Conservation (phyloP, 23 tunicate genomes). For the Halocynthia roretzi region DNA sequence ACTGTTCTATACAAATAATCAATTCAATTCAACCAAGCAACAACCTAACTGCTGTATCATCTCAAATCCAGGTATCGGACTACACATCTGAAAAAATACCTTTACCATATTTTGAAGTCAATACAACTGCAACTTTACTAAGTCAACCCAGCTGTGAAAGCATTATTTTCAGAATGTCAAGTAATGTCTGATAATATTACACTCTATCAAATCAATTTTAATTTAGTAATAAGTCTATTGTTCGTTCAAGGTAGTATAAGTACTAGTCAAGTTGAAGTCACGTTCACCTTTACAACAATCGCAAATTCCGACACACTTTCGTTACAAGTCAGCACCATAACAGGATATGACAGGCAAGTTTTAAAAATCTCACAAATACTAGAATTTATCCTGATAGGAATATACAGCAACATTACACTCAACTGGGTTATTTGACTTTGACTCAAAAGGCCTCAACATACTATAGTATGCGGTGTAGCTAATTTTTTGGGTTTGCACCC, state of each 20-base stretch:
- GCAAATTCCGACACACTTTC: conserved; percentile 2
- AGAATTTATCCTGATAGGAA: no score
- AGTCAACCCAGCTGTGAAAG: not conserved
- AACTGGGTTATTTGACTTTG: no score
- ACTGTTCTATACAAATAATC: no score
- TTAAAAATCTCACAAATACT: no score
- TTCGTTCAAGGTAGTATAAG: not conserved
- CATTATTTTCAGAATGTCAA: not conserved
- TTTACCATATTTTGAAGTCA: conserved; percentile 16
- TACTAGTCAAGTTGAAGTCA: not conserved
- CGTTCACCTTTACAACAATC: not conserved
- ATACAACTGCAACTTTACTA: not conserved
- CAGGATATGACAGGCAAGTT: conserved; percentile 19
- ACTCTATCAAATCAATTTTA: no score
- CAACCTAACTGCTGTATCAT: no score
- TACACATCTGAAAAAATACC: conserved; percentile 4
- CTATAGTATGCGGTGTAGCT: no score
- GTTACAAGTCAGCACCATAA: not conserved
- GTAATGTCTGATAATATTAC: not conserved
- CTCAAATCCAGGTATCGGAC: conserved; percentile 10
- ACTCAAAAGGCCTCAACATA: no score
- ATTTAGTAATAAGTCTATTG: not conserved
- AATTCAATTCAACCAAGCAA: no score
- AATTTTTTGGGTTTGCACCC: no score
- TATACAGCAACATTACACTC: no score